Evolutionary conservation across 2,888 invertebrate species (phyloP).

Genomic region (Lasioglossum marginatum): DNA sequence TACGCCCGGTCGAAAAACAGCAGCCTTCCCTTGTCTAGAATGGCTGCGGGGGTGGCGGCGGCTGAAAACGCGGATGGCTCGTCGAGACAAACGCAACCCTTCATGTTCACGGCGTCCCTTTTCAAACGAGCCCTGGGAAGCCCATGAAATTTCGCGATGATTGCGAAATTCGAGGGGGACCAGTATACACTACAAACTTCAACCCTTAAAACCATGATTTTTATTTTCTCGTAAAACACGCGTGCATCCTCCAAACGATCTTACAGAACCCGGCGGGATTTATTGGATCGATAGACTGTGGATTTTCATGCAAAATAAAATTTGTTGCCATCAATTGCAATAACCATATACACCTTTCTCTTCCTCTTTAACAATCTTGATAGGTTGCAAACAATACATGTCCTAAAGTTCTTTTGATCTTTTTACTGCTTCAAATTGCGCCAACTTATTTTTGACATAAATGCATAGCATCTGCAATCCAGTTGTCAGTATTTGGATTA

Average conservation of each 20-base stretch:
- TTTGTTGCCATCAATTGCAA: no score
- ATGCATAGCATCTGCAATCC: no score
- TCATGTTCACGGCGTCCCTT: slow-evolving; percentile 27
- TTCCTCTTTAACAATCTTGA: no score
- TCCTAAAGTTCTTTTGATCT: no score
- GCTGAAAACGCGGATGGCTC: not conserved
- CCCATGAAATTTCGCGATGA: slow-evolving; percentile 55
- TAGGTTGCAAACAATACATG: no score
- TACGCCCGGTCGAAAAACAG: slow-evolving; percentile 33
- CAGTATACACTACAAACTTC: not conserved
- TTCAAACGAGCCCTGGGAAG: slow-evolving; percentile 44
- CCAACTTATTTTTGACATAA: no score
- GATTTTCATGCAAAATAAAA: no score
- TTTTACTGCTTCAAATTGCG: no score
- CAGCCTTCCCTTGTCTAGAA: slow-evolving; percentile 8
- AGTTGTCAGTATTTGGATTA: no score
- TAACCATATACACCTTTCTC: no score
- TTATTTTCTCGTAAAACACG: not conserved
- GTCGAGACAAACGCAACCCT: slow-evolving; percentile 35
- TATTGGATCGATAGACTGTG: no score
- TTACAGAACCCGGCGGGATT: not conserved
- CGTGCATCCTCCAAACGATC: not conserved
- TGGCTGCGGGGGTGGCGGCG: not conserved
- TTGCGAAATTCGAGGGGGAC: slow-evolving; percentile 24
- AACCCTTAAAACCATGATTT: not conserved